Evolutionary conservation across 2,797 vertebrate genomes (phyloP), one percentile per base, ranked within the genome.

Genomic region (Mus spretus): DNA sequence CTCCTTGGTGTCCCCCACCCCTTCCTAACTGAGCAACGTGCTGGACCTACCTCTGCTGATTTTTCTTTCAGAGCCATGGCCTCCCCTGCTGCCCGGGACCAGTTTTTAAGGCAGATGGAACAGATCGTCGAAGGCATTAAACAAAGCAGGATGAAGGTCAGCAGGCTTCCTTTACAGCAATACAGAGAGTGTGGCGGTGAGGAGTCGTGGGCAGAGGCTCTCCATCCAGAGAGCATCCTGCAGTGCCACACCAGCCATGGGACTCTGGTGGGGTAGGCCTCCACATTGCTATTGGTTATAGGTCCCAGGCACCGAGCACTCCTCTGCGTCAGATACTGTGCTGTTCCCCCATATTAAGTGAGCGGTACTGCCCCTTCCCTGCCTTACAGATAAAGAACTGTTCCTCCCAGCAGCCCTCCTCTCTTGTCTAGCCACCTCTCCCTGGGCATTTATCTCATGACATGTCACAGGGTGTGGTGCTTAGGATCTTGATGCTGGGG

Each of bases 111-210:
- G 88, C 99, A 99, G 98, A 99, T 99, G 99, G 99, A 99, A 96
- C 99, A 99, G 98, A 99, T 99, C 6, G 99, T 99, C 82, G 99
- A 99, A 98, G 99, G 99, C 95, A 99, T 99, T 98, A 99, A 99
- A 97, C 99, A 99, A 98, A 99, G 98, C 89, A 99, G 99, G 96
- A 99, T 99, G 97, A 99, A 99, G 99, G 99, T 99, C 95, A 91
- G 98, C 77, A 57, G 19, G 53, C 95, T 34, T 96, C 17, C 34
- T 90, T 31, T 85, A 0, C 78, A 28, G 13, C 5, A 0, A 0
- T 8, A 0, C 7, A 37, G 28, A 28, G 79, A 83, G 72, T 63
- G 6, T 0, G 15, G 34, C 40, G 34, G 3, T 24, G 2, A 40
- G 79, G 37, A 91, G 77, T 28, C 70, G 55, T 55, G 20, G 28